These are phyloP conservation scores for Eudyptes chrysolophus DNA, from an alignment of 2,113 vertebrate genomes.

Conservation along the genomic window DNA sequence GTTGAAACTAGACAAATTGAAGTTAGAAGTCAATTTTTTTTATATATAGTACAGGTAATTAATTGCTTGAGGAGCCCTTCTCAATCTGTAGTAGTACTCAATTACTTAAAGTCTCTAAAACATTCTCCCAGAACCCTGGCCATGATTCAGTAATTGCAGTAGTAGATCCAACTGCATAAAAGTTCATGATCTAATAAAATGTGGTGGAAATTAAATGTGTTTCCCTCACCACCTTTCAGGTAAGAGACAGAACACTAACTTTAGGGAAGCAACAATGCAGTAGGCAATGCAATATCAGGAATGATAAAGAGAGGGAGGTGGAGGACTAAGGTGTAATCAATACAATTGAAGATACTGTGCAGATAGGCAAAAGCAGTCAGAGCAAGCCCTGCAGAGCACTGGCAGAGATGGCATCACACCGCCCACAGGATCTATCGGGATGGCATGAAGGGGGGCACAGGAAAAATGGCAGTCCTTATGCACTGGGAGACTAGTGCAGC, in stretches of 20 bases:
- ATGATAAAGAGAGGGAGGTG: neutral
- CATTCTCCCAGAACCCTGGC: neutral
- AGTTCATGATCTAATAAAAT: neutral
- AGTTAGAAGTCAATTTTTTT: neutral
- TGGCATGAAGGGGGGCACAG: rapidly evolving
- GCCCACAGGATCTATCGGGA: neutral
- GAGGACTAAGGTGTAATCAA: neutral
- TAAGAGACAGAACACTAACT: neutral
- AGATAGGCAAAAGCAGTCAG: neutral
- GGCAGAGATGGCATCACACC: neutral
- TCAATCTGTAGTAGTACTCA: neutral
- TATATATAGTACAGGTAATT: neutral
- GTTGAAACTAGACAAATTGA: neutral
- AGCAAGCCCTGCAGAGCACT: neutral
- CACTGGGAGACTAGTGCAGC: neutral
- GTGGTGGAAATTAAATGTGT: neutral
- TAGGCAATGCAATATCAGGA: neutral
- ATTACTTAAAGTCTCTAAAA: neutral
- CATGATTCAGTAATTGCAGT: neutral
- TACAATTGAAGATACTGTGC: neutral
- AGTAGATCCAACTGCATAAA: neutral
- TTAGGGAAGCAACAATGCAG: neutral
- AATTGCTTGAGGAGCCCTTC: neutral
- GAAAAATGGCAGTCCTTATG: neutral
- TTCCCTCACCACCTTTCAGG: neutral